Evolutionary conservation across 2,113 vertebrate genomes (phyloP).

Genomic region (Notothenia rossii): DNA sequence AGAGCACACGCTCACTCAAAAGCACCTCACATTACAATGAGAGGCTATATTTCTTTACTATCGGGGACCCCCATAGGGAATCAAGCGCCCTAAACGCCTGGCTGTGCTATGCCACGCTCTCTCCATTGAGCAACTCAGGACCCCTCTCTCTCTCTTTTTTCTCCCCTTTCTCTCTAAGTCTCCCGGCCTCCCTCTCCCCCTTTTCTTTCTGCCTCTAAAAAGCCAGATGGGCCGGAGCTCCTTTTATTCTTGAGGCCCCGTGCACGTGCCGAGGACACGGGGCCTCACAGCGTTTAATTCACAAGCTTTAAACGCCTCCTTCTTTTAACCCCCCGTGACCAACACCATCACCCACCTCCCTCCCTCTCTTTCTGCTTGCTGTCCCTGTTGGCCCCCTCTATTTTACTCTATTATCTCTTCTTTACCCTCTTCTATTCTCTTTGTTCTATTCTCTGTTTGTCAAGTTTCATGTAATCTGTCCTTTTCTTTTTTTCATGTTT

Average conservation of each 20-base stretch:
- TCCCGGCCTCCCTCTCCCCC: slow-evolving; percentile 9
- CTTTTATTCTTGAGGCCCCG: slow-evolving; percentile 73
- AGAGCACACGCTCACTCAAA: neutral
- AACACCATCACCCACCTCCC: slow-evolving; percentile 41
- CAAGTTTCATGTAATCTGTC: neutral
- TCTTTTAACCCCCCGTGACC: slow-evolving; percentile 68
- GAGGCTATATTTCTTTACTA: neutral
- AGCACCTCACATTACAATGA: slow-evolving; percentile 16
- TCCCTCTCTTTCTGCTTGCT: slow-evolving; percentile 38
- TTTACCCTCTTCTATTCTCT: slow-evolving; percentile 19
- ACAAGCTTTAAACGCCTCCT: slow-evolving; percentile 73
- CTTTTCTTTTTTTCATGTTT: neutral
- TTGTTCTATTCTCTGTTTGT: slow-evolving; percentile 19
- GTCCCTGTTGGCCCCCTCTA: slow-evolving; percentile 30
- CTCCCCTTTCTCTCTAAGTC: neutral
- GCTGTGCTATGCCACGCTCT: slow-evolving; percentile 27
- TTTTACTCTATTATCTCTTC: slow-evolving; percentile 55
- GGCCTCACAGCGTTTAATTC: slow-evolving; percentile 82
- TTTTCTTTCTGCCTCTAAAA: slow-evolving; percentile 42
- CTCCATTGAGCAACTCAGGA: neutral
- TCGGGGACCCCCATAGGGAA: slow-evolving; percentile 25
- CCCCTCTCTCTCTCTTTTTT: slow-evolving; percentile 7
- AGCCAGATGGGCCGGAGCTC: slow-evolving; percentile 79
- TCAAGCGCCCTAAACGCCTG: slow-evolving; percentile 31
- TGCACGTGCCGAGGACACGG: slow-evolving; percentile 84